These are phyloP conservation scores for Caenorhabditis panamensis DNA, from an alignment of 2,888 invertebrate genomes.

Conservation along the genomic window DNA sequence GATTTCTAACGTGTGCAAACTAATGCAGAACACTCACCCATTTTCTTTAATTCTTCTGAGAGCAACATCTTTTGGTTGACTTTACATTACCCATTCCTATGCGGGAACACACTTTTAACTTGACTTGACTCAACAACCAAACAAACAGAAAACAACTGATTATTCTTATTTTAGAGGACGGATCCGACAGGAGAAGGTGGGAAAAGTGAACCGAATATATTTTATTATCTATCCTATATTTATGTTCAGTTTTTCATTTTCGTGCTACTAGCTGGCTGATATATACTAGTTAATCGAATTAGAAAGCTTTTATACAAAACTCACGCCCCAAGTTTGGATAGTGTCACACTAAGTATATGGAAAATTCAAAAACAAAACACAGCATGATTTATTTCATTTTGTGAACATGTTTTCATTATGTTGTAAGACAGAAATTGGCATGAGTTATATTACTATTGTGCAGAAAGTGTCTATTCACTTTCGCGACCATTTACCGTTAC, in stretches of 20 bases:
- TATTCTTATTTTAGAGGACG: constrained; percentile 61
- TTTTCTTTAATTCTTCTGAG: not conserved
- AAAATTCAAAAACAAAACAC: constrained; percentile 14
- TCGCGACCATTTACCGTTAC: too few relatives aligned
- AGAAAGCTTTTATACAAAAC: constrained; percentile 44
- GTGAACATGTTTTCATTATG: constrained; percentile 48
- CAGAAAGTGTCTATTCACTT: too few relatives aligned
- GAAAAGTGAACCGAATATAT: constrained; percentile 33
- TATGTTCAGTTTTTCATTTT: constrained; percentile 58
- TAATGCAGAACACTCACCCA: constrained; percentile 32
- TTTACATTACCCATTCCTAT: not conserved
- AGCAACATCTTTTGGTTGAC: not conserved
- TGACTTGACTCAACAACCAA: not conserved
- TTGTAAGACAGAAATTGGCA: constrained; percentile 35
- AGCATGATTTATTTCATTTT: constrained; percentile 54
- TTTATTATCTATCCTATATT: constrained; percentile 59
- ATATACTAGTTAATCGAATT: constrained; percentile 33
- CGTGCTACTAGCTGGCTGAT: constrained; percentile 57
- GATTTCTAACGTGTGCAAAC: constrained; percentile 41
- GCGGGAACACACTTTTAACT: not conserved
- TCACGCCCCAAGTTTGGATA: constrained; percentile 48
- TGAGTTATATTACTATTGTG: constrained; percentile 20
- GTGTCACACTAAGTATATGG: constrained; percentile 47
- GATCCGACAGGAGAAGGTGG: constrained; percentile 64
- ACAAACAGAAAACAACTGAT: not conserved